phyloP scores from a whole-genome alignment of 2,888 invertebrate genomes.

The Hirudinaria manillensis region DNA sequence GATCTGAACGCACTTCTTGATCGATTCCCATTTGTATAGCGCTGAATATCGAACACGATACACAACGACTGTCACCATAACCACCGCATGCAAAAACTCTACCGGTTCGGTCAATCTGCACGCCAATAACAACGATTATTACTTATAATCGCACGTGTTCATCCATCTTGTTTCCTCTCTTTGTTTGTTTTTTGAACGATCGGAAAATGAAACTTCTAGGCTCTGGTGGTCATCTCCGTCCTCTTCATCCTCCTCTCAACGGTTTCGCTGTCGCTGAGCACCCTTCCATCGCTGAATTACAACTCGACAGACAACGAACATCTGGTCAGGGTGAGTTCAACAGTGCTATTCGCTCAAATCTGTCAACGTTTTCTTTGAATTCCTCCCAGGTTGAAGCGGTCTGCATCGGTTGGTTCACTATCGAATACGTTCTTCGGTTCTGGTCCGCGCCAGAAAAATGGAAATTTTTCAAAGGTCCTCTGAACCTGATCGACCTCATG shows the following conservation, averaged over 20 bases:
- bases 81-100: too few relatives aligned
- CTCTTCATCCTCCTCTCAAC: constrained; percentile 8
- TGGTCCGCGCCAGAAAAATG: constrained; percentile 97
- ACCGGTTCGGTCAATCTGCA: too few relatives aligned
- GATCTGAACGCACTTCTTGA: too few relatives aligned
- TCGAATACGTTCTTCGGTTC: constrained; percentile 92
- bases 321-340: constrained; percentile 5
- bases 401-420: constrained; percentile 98
- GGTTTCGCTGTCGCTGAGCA: constrained; percentile 6
- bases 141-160: too few relatives aligned
- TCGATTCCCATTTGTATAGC: too few relatives aligned
- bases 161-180: too few relatives aligned
- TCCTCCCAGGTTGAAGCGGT: constrained; percentile 69
- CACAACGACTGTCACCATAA: too few relatives aligned
- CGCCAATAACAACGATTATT: too few relatives aligned
- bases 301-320: constrained; percentile 19
- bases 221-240: constrained; percentile 11
- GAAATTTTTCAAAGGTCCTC: constrained; percentile 98
- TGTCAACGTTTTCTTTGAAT: not conserved
- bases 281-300: constrained; percentile 3
- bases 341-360: not conserved
- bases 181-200: too few relatives aligned
- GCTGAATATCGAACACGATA: too few relatives aligned
- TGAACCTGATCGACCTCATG: constrained; percentile 94
- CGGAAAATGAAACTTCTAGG: not conserved